Conservation (phyloP, 2,888 invertebrate species). For the Flexamia atlantica region DNA sequence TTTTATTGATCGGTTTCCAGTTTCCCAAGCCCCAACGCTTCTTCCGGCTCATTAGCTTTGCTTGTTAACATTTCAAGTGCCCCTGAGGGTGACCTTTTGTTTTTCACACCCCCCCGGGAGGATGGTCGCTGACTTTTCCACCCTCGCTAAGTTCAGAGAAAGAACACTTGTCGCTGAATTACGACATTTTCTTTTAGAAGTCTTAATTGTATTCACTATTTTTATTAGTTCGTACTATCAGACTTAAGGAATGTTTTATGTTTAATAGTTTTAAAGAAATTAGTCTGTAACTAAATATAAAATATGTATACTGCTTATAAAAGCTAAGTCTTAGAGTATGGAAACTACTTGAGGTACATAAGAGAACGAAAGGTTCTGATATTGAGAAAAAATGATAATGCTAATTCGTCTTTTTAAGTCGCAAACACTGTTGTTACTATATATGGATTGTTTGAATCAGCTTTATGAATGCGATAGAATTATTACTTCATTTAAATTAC, state of each 20-base stretch:
- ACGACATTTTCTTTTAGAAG: neutral
- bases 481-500: neutral
- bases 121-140: conserved; percentile 37
- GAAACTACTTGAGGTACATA: no score
- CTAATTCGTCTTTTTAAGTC: no score
- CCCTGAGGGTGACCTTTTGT: conserved; percentile 51
- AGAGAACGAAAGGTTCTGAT: no score
- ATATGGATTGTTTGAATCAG: neutral
- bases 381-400: no score
- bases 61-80: conserved; percentile 57
- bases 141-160: conserved; percentile 11
- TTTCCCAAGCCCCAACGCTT: conserved; percentile 2
- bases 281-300: no score
- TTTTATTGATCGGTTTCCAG: conserved; percentile 38
- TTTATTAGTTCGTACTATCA: no score
- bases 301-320: no score
- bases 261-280: no score
- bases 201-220: no score
- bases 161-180: conserved; percentile 18
- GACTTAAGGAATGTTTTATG: no score
- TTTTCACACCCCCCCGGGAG: conserved; percentile 37
- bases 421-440: no score
- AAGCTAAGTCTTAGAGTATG: no score
- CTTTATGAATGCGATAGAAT: neutral
- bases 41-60: conserved; percentile 15